Percentiles rank a stretch among this genome's conserved stretches.
These are phyloP conservation scores for Excalfactoria chinensis DNA, from an alignment of 2,113 vertebrate genomes.

Conservation along the genomic window DNA sequence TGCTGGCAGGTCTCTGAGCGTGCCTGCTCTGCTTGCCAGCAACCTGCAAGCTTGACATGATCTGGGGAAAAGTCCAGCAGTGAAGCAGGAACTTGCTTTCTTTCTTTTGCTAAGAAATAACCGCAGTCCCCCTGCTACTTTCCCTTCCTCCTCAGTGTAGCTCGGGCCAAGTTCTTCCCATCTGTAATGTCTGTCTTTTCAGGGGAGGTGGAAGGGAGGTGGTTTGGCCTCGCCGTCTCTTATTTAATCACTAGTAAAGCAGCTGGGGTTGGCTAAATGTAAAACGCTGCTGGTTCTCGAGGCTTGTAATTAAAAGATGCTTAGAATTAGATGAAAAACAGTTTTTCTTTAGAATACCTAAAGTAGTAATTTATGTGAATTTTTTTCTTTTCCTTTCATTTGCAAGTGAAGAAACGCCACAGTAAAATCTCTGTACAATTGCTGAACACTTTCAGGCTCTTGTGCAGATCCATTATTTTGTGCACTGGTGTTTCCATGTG, in stretches of 20 bases:
- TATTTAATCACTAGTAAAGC: conserved; percentile 16
- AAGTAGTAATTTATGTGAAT: neutral
- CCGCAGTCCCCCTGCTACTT: neutral
- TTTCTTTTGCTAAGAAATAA: too few relatives aligned
- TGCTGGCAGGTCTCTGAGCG: neutral
- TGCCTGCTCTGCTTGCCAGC: conserved; percentile 16
- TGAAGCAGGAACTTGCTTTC: neutral
- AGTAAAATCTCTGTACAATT: neutral
- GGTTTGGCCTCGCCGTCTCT: neutral
- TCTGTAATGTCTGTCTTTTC: neutral
- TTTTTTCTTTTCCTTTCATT: neutral
- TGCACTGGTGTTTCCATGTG: neutral
- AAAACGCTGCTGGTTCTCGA: neutral
- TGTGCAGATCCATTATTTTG: neutral
- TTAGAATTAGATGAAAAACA: neutral
- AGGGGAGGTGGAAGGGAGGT: neutral
- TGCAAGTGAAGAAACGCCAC: neutral
- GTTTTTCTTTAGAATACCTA: conserved; percentile 3
- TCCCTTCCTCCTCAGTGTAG: neutral
- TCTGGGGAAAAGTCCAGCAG: neutral
- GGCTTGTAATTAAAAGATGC: neutral
- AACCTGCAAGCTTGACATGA: conserved; percentile 21
- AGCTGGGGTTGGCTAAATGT: neutral
- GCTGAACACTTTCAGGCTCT: neutral
- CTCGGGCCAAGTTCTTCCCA: conserved; percentile 1